A percentile compares a stretch with the other conserved stretches of the same genome.
Conservation (phyloP, 2,888 invertebrate genomes). For the Baccha elongata region DNA sequence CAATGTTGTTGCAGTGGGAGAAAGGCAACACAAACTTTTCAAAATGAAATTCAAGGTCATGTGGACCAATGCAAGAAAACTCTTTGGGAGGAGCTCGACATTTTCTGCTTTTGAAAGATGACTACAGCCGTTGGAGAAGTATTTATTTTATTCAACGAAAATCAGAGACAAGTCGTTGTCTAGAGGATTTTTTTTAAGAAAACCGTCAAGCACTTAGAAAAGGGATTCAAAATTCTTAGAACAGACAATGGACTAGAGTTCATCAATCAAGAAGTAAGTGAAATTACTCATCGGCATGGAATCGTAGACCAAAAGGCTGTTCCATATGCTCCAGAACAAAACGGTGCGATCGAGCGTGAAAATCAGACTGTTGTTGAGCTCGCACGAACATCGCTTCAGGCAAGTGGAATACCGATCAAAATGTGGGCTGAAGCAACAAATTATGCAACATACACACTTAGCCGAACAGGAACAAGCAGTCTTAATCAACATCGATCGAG, state of each 20-base stretch:
- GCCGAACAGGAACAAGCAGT: too few relatives aligned
- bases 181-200: too few relatives aligned
- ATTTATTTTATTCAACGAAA: too few relatives aligned
- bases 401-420: constrained; percentile 60
- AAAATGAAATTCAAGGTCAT: background rate
- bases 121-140: background rate
- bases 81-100: background rate
- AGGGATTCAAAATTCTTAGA: constrained; percentile 22
- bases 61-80: background rate
- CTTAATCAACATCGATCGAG: too few relatives aligned
- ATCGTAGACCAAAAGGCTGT: constrained; percentile 48
- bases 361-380: constrained; percentile 57
- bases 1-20: too few relatives aligned
- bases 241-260: constrained; percentile 32
- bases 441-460: constrained; percentile 74
- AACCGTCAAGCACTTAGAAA: background rate
- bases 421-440: constrained; percentile 80
- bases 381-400: constrained; percentile 49
- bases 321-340: constrained; percentile 61
- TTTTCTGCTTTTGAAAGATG: constrained; percentile 8
- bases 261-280: constrained; percentile 23
- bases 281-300: constrained; percentile 7
- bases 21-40: too few relatives aligned
- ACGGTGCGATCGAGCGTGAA: constrained; percentile 52
- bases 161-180: too few relatives aligned